Conservation (phyloP, 2,113 vertebrate species). For the Syrmaticus mikado region DNA sequence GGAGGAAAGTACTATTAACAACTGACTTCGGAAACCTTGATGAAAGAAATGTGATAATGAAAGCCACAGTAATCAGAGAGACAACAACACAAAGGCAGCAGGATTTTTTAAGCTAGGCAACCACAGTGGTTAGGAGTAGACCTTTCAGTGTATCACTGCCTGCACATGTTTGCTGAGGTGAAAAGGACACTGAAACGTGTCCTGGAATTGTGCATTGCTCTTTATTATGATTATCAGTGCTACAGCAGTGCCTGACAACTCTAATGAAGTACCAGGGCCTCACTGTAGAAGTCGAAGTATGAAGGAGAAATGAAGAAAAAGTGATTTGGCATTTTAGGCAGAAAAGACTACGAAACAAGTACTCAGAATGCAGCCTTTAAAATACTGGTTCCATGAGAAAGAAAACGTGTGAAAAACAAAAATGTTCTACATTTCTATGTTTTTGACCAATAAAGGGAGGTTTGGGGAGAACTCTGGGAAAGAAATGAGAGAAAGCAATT, state of each 20-base stretch:
- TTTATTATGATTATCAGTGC: neutral
- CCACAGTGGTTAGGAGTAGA: neutral
- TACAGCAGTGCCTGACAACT: constrained; percentile 25
- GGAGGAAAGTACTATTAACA: neutral
- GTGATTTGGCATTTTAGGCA: neutral
- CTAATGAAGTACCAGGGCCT: neutral
- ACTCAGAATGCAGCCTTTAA: neutral
- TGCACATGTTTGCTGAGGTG: neutral
- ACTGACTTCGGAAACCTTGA: neutral
- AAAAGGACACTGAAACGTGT: neutral
- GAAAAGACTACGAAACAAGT: neutral
- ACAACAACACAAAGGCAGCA: neutral
- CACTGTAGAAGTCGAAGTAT: neutral
- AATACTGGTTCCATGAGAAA: neutral
- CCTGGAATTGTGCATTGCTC: neutral
- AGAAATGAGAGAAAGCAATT: neutral
- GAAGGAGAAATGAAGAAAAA: neutral
- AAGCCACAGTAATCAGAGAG: neutral
- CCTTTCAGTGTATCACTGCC: neutral
- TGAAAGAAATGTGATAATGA: neutral
- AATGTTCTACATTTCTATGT: neutral
- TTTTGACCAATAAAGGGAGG: neutral
- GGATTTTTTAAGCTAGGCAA: neutral
- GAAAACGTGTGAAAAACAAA: neutral
- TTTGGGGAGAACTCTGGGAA: neutral